Evolutionary conservation across 1,140 invertebrate genomes (phyloP).

Genomic region (Drosophila seguyi): DNA sequence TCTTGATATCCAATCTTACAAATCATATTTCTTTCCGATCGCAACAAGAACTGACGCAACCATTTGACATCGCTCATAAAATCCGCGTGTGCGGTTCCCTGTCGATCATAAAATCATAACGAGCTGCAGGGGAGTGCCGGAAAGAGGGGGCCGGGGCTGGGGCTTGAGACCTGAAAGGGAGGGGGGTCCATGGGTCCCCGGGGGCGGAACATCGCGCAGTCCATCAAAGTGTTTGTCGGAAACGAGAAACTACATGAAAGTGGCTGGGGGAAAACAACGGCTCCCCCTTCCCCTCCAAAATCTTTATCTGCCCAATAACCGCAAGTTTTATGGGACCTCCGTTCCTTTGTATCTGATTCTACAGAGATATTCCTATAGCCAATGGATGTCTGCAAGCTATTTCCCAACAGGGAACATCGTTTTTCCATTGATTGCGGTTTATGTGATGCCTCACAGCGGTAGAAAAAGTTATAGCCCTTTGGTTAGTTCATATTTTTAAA

Average conservation of each 20-base stretch:
- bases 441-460: not conserved
- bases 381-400: not conserved
- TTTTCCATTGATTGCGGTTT: not conserved
- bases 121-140: not conserved
- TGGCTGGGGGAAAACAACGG: not conserved
- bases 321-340: conserved; percentile 30
- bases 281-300: too few species aligned
- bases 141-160: not conserved
- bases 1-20: conserved; percentile 73
- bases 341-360: conserved; percentile 18
- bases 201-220: conserved; percentile 25
- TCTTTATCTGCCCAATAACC: conserved; percentile 38
- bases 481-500: not conserved
- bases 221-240: conserved; percentile 47
- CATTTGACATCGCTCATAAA: conserved; percentile 70
- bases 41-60: conserved; percentile 67
- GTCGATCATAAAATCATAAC: conserved; percentile 49
- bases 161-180: not conserved
- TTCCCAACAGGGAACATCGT: conserved; percentile 12
- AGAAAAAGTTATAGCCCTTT: not conserved
- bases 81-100: conserved; percentile 47
- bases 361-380: not conserved
- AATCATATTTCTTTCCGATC: conserved; percentile 76
- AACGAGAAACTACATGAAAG: conserved; percentile 51
- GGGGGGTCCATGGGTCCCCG: not conserved